phyloP scores from a whole-genome alignment of 2,797 vertebrate genomes.

The Gymnothorax javanicus region DNA sequence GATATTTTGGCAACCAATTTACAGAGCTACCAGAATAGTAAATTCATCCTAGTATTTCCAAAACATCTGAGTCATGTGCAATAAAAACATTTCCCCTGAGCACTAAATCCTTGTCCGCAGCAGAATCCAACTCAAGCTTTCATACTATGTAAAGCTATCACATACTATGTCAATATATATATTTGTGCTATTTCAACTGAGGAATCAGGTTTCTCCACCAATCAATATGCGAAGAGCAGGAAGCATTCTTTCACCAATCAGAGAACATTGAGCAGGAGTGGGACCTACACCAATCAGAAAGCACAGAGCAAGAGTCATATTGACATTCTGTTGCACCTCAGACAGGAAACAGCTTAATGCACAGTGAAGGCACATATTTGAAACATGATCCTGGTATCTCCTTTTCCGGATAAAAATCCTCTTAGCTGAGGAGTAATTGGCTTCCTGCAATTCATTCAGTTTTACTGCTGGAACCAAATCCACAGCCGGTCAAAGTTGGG shows the following conservation, averaged over 20 bases:
- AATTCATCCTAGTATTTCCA: not conserved
- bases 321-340: not conserved
- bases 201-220: not conserved
- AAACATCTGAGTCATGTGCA: not conserved
- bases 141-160: not conserved
- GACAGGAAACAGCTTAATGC: conserved; percentile 19
- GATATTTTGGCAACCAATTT: not conserved
- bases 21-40: not conserved
- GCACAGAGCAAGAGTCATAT: not conserved
- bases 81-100: not conserved
- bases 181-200: not conserved
- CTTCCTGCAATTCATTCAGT: conserved; percentile 18
- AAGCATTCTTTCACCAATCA: not conserved
- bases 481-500: not conserved
- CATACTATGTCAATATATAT: not conserved
- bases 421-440: conserved; percentile 23
- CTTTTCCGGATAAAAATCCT: conserved; percentile 19
- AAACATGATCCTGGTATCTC: conserved; percentile 11
- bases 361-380: not conserved
- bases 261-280: not conserved
- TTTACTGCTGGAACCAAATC: not conserved
- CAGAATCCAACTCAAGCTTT: not conserved
- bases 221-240: not conserved
- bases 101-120: not conserved
- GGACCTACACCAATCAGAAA: conserved; percentile 14